A percentile compares a stretch with the other conserved stretches of the same genome.
These are phyloP conservation scores for Ctenosaura bakeri DNA, from an alignment of 2,797 vertebrate species.

Conservation along the genomic window DNA sequence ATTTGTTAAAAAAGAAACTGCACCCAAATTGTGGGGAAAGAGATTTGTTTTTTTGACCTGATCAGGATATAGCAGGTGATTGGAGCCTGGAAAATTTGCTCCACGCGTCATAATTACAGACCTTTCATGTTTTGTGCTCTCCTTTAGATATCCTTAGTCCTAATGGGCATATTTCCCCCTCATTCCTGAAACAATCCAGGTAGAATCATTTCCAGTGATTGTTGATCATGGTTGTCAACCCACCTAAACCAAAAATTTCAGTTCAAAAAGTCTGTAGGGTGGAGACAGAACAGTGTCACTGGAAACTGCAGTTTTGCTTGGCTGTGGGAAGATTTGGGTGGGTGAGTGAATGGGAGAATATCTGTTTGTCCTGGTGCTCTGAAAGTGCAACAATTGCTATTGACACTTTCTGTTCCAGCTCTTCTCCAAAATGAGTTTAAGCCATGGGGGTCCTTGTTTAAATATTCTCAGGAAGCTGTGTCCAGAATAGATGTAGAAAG, in stretches of 20 bases:
- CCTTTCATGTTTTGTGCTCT: not conserved
- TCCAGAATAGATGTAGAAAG: not conserved
- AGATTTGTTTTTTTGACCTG: not conserved
- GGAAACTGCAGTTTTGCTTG: not conserved
- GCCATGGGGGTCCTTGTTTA: not conserved
- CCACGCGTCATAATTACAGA: too few relatives aligned
- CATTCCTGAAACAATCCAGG: not conserved
- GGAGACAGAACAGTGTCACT: not conserved
- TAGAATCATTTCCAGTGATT: not conserved
- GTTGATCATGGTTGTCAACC: not conserved
- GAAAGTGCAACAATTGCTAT: not conserved
- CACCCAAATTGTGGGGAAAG: too few relatives aligned
- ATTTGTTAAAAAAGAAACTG: not conserved
- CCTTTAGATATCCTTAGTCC: not conserved
- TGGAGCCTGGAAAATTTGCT: not conserved
- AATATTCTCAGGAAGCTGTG: not conserved
- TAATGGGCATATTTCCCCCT: not conserved
- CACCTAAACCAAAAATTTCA: not conserved
- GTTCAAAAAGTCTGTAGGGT: not conserved
- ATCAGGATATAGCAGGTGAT: not conserved
- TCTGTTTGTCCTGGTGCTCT: not conserved
- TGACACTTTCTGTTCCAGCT: not conserved
- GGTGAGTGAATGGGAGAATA: too few relatives aligned
- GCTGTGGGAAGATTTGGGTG: not conserved
- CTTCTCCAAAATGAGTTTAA: not conserved